phyloP scores from a whole-genome alignment of 2,113 vertebrate genomes.

The Rhipidura dahli region DNA sequence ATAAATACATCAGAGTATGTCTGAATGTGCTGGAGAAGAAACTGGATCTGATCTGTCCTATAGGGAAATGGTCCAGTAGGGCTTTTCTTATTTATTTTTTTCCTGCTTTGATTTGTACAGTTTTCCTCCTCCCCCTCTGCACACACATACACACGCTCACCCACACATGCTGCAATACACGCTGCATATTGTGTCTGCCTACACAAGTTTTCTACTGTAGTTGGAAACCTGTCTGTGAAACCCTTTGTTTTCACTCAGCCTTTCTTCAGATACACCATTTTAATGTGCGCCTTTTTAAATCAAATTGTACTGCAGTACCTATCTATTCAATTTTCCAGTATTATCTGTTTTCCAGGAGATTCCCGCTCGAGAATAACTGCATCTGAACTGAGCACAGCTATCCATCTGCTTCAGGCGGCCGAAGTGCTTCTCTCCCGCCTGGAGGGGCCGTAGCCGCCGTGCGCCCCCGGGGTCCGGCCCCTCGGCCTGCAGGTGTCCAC shows the following conservation, averaged over 20 bases:
- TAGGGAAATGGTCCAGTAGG: neutral
- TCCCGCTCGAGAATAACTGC: neutral
- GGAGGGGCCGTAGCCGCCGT: neutral
- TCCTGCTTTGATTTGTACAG: neutral
- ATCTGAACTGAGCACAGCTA: neutral
- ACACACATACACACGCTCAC: neutral
- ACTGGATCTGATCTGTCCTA: neutral
- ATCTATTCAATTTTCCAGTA: neutral
- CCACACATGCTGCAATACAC: neutral
- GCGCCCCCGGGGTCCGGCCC: neutral
- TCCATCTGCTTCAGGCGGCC: neutral
- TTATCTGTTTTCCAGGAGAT: neutral
- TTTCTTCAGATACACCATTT: neutral
- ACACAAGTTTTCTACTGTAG: neutral
- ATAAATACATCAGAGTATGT: neutral
- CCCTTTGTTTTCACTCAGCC: neutral
- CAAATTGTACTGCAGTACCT: neutral
- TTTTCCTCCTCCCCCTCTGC: neutral
- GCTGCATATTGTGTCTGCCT: neutral
- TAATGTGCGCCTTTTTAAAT: neutral
- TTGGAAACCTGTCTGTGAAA: neutral
- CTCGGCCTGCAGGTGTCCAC: slow-evolving; percentile 54
- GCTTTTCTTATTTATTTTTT: neutral
- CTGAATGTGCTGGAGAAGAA: neutral
- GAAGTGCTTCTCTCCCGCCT: neutral